Percentiles rank a stretch among this genome's conserved stretches.
Conservation (phyloP, 2,113 vertebrate genomes). For the Notothenia coriiceps region DNA sequence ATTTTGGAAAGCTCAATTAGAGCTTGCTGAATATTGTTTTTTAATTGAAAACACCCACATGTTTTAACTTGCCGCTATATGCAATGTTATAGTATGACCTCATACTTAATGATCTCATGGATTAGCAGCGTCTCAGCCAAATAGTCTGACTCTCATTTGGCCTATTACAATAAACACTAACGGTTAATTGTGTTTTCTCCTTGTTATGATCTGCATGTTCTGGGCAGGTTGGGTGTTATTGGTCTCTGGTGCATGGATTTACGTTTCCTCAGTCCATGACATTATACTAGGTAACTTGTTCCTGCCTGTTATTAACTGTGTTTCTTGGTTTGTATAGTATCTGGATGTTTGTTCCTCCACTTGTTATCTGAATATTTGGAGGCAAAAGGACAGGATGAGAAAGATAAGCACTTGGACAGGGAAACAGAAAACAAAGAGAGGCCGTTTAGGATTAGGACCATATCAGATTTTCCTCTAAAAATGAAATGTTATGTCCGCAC, state of each 20-base stretch:
- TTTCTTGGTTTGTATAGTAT: slow-evolving; percentile 4
- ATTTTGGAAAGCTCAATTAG: slow-evolving; percentile 29
- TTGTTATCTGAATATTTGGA: slow-evolving; percentile 12
- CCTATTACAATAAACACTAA: slow-evolving; percentile 39
- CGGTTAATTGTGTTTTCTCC: slow-evolving; percentile 30
- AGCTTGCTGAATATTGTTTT: slow-evolving; percentile 23
- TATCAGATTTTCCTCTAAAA: slow-evolving; percentile 1
- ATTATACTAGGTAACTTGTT: slow-evolving; percentile 8
- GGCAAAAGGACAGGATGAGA: slow-evolving; percentile 6
- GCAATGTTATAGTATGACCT: slow-evolving; percentile 35
- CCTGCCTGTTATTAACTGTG: background rate
- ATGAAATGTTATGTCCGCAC: background rate
- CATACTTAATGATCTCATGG: slow-evolving; percentile 47
- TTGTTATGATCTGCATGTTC: slow-evolving; percentile 21
- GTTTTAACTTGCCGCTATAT: slow-evolving; percentile 16
- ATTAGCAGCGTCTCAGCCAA: slow-evolving; percentile 38
- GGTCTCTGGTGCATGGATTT: slow-evolving; percentile 31
- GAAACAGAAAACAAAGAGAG: slow-evolving; percentile 17
- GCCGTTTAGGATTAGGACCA: slow-evolving; percentile 6
- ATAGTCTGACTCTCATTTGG: slow-evolving; percentile 44
- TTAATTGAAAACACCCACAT: slow-evolving; percentile 19
- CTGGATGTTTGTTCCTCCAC: slow-evolving; percentile 12
- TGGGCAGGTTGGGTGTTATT: slow-evolving; percentile 40
- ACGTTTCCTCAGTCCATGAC: slow-evolving; percentile 16
- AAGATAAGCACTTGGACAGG: slow-evolving; percentile 10